A percentile compares a stretch with the other conserved stretches of the same genome.
Evolutionary conservation across 2,888 invertebrate species (phyloP).

Genomic region (Apamea monoglypha): DNA sequence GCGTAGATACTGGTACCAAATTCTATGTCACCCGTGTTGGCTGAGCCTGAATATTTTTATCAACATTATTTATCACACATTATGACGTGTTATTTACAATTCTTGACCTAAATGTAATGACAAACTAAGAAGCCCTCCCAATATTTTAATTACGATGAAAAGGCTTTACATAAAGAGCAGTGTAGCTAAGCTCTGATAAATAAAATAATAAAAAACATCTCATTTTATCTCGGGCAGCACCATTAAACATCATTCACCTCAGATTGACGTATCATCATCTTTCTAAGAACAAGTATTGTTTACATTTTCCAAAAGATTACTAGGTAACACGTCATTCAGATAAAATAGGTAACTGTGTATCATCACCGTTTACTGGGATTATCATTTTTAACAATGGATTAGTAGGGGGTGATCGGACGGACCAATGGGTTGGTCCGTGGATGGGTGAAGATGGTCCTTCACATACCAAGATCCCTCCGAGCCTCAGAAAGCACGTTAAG

Average conservation of each 20-base stretch:
- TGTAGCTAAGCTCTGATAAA: constrained; percentile 10
- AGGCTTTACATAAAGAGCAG: constrained; percentile 12
- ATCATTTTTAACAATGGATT: constrained; percentile 42
- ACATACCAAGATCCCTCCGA: too few relatives aligned
- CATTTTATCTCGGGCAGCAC: constrained; percentile 23
- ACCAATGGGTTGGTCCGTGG: too few relatives aligned
- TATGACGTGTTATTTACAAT: constrained; percentile 52
- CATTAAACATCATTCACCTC: constrained; percentile 46
- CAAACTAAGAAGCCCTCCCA: constrained; percentile 18
- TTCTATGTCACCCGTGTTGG: constrained; percentile 21
- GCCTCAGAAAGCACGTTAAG: too few relatives aligned
- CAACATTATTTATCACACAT: constrained; percentile 27
- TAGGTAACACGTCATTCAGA: constrained; percentile 27
- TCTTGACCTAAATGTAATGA: constrained; percentile 60
- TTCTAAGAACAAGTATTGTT: constrained; percentile 33
- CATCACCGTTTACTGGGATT: constrained; percentile 16
- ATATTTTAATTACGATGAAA: constrained; percentile 22
- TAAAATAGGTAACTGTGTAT: neutral
- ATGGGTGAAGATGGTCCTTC: too few relatives aligned
- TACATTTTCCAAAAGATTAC: constrained; percentile 40
- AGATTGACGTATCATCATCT: constrained; percentile 39
- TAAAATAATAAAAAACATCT: constrained; percentile 19
- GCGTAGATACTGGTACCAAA: constrained; percentile 7
- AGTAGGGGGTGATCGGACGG: neutral
- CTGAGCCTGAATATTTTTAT: constrained; percentile 47